phyloP scores from a whole-genome alignment of 2,797 vertebrate species.

The Delichon dasypus region DNA sequence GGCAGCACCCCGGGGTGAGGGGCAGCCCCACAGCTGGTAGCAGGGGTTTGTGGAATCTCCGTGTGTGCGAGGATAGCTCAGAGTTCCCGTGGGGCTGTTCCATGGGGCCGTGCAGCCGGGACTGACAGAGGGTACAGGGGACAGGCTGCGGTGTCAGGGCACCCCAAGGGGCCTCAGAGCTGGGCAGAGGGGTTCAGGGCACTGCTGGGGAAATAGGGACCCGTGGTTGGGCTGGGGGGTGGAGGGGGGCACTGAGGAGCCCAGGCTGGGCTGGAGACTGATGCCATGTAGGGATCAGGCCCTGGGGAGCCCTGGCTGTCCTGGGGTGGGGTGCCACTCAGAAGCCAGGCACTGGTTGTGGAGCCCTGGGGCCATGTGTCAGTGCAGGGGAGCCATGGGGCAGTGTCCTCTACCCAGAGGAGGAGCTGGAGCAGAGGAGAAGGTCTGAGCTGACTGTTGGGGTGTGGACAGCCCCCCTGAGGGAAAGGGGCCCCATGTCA shows the following conservation, averaged over 20 bases:
- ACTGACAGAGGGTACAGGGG: neutral
- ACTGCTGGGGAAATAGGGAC: neutral
- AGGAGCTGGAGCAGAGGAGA: neutral
- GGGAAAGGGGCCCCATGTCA: neutral
- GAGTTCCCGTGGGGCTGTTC: neutral
- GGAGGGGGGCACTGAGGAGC: neutral
- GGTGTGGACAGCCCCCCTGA: neutral
- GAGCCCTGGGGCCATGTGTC: neutral
- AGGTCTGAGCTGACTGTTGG: neutral
- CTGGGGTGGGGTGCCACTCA: neutral
- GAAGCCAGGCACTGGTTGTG: neutral
- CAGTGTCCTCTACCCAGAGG: accelerated
- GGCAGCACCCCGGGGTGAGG: neutral
- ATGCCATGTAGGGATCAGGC: neutral
- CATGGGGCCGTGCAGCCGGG: accelerated
- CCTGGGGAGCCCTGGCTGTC: neutral
- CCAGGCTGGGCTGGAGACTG: neutral
- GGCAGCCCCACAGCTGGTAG: neutral
- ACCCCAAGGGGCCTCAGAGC: neutral
- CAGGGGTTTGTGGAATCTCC: neutral
- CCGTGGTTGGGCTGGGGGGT: accelerated
- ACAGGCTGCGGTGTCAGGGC: neutral
- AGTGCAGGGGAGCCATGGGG: neutral
- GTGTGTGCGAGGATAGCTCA: neutral
- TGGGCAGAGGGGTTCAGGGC: neutral